Evolutionary conservation across 1,140 invertebrate genomes (phyloP).

Genomic region (Sminthurides bifidus): DNA sequence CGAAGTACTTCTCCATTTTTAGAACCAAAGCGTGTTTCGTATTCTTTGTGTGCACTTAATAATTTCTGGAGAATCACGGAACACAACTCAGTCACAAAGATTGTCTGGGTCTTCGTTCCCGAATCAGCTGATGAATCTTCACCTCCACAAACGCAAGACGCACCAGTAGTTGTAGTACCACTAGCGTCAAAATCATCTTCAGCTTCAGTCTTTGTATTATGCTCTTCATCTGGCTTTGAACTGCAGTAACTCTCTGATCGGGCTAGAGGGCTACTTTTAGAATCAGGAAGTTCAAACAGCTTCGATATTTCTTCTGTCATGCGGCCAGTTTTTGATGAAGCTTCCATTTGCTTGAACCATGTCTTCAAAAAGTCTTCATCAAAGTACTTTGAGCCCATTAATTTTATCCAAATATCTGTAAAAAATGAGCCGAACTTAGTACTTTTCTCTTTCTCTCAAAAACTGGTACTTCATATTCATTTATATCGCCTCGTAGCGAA

Average conservation of each 20-base stretch:
- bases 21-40: conserved; percentile 23
- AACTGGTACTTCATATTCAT: too few species aligned
- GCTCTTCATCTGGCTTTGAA: neutral
- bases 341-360: conserved; percentile 47
- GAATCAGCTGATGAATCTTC: too few species aligned
- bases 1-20: too few species aligned
- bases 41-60: conserved; percentile 23
- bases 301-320: conserved; percentile 48
- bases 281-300: conserved; percentile 36
- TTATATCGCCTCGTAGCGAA: too few species aligned
- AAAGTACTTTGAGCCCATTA: conserved; percentile 73
- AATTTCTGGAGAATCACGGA: conserved; percentile 24
- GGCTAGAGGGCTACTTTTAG: neutral
- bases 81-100: conserved; percentile 17
- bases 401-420: conserved; percentile 57
- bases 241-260: neutral
- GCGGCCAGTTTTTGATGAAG: conserved; percentile 42
- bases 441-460: neutral
- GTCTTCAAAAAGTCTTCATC: conserved; percentile 62
- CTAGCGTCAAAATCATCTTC: conserved; percentile 7
- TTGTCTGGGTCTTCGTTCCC: conserved; percentile 3
- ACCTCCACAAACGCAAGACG: too few species aligned
- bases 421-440: conserved; percentile 10
- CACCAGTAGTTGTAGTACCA: too few species aligned
- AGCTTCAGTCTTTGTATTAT: neutral